Evolutionary conservation across 2,797 vertebrate species (phyloP).

Genomic region (Vespertilio murinus): DNA sequence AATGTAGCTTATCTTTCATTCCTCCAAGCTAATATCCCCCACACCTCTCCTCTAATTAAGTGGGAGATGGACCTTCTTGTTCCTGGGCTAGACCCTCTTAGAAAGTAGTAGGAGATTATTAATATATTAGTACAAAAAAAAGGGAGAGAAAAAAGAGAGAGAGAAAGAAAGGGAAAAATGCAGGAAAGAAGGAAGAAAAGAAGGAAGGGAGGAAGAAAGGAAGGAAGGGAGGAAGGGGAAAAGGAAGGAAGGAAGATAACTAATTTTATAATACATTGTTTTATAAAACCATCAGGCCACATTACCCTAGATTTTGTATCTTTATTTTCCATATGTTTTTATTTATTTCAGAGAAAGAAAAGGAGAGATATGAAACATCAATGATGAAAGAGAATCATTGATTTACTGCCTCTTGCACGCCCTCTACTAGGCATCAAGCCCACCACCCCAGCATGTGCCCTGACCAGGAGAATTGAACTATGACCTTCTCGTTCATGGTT

Average conservation of each 20-base stretch:
- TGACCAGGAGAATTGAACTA: neutral
- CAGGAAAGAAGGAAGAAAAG: fast-evolving
- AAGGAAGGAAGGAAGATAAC: too few species aligned
- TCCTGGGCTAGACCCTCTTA: neutral
- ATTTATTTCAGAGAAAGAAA: neutral
- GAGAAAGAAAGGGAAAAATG: fast-evolving
- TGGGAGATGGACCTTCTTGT: neutral
- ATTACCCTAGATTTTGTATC: neutral
- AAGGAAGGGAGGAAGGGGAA: neutral
- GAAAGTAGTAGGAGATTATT: neutral
- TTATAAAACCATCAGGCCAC: neutral
- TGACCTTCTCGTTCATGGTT: neutral
- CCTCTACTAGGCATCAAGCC: neutral
- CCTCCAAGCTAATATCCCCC: neutral
- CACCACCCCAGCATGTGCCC: neutral
- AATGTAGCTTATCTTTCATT: neutral
- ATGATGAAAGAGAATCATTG: neutral
- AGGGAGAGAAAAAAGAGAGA: too few species aligned
- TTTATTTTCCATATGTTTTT: neutral
- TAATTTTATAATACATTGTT: neutral
- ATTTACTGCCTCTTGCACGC: neutral
- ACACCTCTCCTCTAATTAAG: neutral
- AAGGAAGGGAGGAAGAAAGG: neutral
- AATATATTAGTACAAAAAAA: neutral
- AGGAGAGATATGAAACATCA: neutral